These are phyloP conservation scores for Hypomecis atomaria DNA, from an alignment of 2,888 invertebrate genomes.

Conservation along the genomic window DNA sequence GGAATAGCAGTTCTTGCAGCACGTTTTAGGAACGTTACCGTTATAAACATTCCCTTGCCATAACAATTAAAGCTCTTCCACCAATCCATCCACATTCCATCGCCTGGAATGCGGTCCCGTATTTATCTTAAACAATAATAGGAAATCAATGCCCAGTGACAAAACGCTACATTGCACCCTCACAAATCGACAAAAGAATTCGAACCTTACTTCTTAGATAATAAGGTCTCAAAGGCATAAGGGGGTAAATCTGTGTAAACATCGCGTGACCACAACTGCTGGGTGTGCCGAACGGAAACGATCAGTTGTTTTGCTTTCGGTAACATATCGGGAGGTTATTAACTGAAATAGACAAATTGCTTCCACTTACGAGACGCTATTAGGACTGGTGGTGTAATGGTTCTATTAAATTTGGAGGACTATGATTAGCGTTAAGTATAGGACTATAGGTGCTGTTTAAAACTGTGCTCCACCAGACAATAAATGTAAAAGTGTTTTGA, in stretches of 20 bases:
- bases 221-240: slow-evolving; percentile 15
- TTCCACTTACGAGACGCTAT: slow-evolving; percentile 9
- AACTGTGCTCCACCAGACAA: too few relatives aligned
- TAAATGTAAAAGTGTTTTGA: too few relatives aligned
- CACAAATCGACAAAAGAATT: background rate
- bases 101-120: slow-evolving; percentile 32
- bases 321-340: slow-evolving; percentile 26
- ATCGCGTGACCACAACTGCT: slow-evolving; percentile 41
- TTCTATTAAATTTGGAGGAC: too few relatives aligned
- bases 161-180: slow-evolving; percentile 28
- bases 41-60: too few relatives aligned
- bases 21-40: too few relatives aligned
- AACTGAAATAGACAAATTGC: slow-evolving; percentile 23
- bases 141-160: slow-evolving; percentile 40
- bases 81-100: slow-evolving; percentile 46
- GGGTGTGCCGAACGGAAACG: slow-evolving; percentile 37
- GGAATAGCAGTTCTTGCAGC: too few relatives aligned
- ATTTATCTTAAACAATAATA: slow-evolving; percentile 43
- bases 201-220: background rate
- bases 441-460: too few relatives aligned
- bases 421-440: too few relatives aligned
- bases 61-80: slow-evolving; percentile 25
- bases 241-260: slow-evolving; percentile 24
- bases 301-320: slow-evolving; percentile 39
- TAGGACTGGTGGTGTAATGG: background rate